Percentiles rank a stretch among this genome's conserved stretches.
Evolutionary conservation across 1,140 invertebrate genomes (phyloP).

Genomic region (Drosophila insularis): DNA sequence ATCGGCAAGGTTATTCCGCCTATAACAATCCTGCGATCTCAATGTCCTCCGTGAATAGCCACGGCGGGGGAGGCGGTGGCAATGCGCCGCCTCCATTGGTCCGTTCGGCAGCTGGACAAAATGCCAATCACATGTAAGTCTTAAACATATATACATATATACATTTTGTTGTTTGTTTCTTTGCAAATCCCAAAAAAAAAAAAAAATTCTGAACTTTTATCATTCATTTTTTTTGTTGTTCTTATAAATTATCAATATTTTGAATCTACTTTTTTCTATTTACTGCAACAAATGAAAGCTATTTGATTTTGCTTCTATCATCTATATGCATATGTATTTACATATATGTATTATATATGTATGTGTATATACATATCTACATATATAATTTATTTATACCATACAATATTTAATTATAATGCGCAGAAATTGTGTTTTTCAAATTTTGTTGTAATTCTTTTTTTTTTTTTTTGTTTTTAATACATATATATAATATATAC

Average conservation of each 20-base stretch:
- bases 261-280: constrained; percentile 14
- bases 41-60: constrained; percentile 78
- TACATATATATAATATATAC: constrained; percentile 7
- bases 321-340: constrained; percentile 15
- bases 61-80: constrained; percentile 59
- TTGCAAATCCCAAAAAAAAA: constrained; percentile 20
- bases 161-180: constrained; percentile 8
- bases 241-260: not conserved
- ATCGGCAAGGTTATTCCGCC: constrained; percentile 68
- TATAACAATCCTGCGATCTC: constrained; percentile 80
- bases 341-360: constrained; percentile 17
- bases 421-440: constrained; percentile 79
- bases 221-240: not conserved
- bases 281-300: constrained; percentile 5
- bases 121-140: constrained; percentile 75
- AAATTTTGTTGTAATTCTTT: constrained; percentile 82
- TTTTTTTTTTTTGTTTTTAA: constrained; percentile 29
- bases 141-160: constrained; percentile 12
- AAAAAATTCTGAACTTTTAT: not conserved
- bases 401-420: constrained; percentile 42
- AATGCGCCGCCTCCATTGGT: constrained; percentile 78
- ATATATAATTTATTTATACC: constrained; percentile 32
- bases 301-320: constrained; percentile 36
- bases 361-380: not conserved
- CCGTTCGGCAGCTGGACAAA: constrained; percentile 75